Evolutionary conservation across 1,140 invertebrate genomes (phyloP), one percentile per base, ranked within the genome.

Genomic region (Harlomillsia oculata): DNA sequence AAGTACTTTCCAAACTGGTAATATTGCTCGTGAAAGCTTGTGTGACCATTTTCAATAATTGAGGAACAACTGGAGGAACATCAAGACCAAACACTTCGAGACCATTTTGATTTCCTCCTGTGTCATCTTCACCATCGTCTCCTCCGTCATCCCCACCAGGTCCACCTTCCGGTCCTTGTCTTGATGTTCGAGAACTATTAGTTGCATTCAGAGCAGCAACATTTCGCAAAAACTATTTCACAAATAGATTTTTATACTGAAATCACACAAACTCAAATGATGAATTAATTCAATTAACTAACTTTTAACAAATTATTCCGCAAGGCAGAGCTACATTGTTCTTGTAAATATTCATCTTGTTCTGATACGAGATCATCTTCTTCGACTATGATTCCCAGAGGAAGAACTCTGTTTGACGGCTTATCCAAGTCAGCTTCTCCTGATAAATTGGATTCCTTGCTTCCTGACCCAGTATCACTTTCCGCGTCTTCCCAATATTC

Each of bases 61-160:
- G 18, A 2, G 48, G 48, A 25, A 50, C 18, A 18, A 36, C 48
- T 13, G 32, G 20, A 16, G 48, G 48, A 36, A 49, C 20, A 34
- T 49, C 46, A 2, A 49, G 21, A 20, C 46, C 46, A 14, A 49
- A 49, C 13, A 50, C 20, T 39, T 50, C 48, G 2, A 25, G 21
- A 1, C 30, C 30, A 11, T 26, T 34, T 13, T 4, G 30, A 6
- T 21, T 36, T 4, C 21, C 48, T 2, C 14, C 34, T 1, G 18
- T 26, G 28, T 37, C 48, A 8, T 23, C 48, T 21, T 30, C 45
- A 21, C 29, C 43, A 5, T 26, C 43, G 32, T 34, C 32, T n/a
- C 32, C 32, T 9, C 32, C 32, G 32, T 34, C 32, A 14, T 45
- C 43, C 3, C 20, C 43, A 2, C 45, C 45, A 20, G 21, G 28